Evolutionary conservation across 2,113 vertebrate genomes (phyloP), one percentile per base, ranked within the genome.

Genomic region (Cavia aperea): DNA sequence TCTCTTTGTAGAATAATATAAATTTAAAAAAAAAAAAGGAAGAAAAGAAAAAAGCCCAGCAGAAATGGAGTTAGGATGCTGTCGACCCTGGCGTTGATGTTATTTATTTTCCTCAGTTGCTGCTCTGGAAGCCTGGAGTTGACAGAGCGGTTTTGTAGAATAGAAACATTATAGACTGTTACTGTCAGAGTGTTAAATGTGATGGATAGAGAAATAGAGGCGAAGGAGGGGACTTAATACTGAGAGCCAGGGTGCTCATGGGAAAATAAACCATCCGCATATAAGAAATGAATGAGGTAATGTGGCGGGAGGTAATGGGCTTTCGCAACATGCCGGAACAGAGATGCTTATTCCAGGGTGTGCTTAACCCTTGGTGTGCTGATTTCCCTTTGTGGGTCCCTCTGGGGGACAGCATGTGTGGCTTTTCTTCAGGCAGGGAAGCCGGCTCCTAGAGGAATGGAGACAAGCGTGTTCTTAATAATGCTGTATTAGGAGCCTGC

Each of bases 111-210:
- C 98, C 98, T 99, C 98, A 99, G 98, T 98, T 98, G 98, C 98
- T 98, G 98, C 98, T 98, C 98, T 98, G 98, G 98, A 98, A 98
- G 98, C 98, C 98, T 86, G 92, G 98, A 99, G 98, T 99, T 99
- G 99, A 99, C 99, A 99, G 99, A 99, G 98, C 98, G 98, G 99
- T 99, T 99, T 99, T 99, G 99, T 99, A 99, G 98, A 99, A 99
- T 99, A 99, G 98, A 99, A 99, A 99, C 99, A 99, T 99, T 99
- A 99, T 99, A 99, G 99, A 99, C 99, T 99, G 99, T 99, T 99
- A 99, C 98, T 99, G 99, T 99, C 99, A 99, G 98, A 98, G 98
- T 99, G 99, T 99, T 99, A 99, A 99, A 99, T 98, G 98, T 99
- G 99, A 99, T 99, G 98, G 98, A 98, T 99, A 99, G 99, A 98